Percentiles rank a stretch among this genome's conserved stretches.
Conservation (phyloP, 2,888 invertebrate genomes). For the Agriotes lineatus region DNA sequence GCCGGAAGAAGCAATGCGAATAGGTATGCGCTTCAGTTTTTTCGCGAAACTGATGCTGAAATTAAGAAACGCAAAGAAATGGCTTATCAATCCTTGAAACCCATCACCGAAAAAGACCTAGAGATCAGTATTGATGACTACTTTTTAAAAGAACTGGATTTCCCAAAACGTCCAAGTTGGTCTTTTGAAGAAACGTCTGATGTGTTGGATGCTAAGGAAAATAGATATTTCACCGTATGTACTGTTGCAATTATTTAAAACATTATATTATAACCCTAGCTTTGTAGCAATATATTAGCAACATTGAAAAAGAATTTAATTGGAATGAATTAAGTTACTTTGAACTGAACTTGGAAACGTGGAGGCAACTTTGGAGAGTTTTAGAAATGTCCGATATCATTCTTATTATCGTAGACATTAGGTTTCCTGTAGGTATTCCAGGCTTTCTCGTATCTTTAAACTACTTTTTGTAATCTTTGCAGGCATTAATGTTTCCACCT, state of each 20-base stretch:
- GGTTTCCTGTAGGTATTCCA: constrained; percentile 77
- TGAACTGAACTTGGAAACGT: constrained; percentile 95
- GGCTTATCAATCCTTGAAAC: constrained; percentile 71
- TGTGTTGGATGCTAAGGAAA: constrained; percentile 82
- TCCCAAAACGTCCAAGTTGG: constrained; percentile 91
- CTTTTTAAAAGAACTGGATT: constrained; percentile 78
- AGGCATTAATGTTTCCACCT: constrained; percentile 90
- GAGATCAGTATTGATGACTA: constrained; percentile 78
- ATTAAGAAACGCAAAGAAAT: constrained; percentile 77
- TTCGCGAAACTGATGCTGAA: constrained; percentile 83
- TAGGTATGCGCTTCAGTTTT: constrained; percentile 86
- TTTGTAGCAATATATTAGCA: constrained; percentile 81
- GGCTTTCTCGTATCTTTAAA: background rate
- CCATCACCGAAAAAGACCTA: constrained; percentile 71
- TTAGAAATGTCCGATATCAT: constrained; percentile 94
- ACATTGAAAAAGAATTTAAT: constrained; percentile 73
- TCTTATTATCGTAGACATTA: constrained; percentile 88
- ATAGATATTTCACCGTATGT: constrained; percentile 82
- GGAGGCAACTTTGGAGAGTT: constrained; percentile 96
- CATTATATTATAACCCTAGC: background rate
- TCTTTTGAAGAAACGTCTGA: constrained; percentile 79
- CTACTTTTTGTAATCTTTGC: constrained; percentile 49
- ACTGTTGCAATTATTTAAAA: background rate
- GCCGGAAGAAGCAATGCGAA: constrained; percentile 70
- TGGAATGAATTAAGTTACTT: constrained; percentile 84